phyloP scores from a whole-genome alignment of 1,140 invertebrate genomes.

The Listronotus oregonensis region DNA sequence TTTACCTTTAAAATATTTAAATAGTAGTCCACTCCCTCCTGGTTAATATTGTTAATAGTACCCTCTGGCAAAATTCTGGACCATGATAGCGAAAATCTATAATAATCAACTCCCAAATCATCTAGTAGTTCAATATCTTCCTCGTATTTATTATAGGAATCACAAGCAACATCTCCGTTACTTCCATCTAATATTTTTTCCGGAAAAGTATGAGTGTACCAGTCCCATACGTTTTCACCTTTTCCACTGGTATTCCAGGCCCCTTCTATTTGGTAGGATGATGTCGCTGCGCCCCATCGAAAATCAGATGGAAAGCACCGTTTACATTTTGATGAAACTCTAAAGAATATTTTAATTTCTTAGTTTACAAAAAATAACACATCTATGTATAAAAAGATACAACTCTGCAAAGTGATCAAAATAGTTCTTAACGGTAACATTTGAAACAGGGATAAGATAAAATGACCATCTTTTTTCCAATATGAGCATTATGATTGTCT shows the following conservation, averaged over 20 bases:
- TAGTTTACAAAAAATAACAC: too few relatives aligned
- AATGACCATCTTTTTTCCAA: too few relatives aligned
- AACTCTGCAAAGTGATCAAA: too few relatives aligned
- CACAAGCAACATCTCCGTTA: slow-evolving; percentile 28
- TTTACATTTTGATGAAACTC: slow-evolving; percentile 16
- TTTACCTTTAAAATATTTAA: slow-evolving; percentile 65
- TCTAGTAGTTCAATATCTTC: slow-evolving; percentile 25
- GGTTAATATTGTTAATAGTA: slow-evolving; percentile 60
- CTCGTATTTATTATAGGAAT: slow-evolving; percentile 34
- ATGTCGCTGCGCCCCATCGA: slow-evolving; percentile 17
- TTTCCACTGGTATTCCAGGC: slow-evolving; percentile 48
- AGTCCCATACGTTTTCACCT: slow-evolving; percentile 65
- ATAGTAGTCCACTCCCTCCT: slow-evolving; percentile 68
- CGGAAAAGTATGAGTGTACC: slow-evolving; percentile 60
- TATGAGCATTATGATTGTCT: too few relatives aligned
- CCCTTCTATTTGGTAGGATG: slow-evolving; percentile 26
- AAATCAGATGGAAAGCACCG: slow-evolving; percentile 19
- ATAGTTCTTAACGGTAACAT: too few relatives aligned
- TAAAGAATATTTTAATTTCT: background rate
- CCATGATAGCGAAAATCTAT: slow-evolving; percentile 67
- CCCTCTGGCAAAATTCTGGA: slow-evolving; percentile 52
- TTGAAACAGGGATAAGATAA: too few relatives aligned
- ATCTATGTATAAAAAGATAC: too few relatives aligned
- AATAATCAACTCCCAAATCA: slow-evolving; percentile 28
- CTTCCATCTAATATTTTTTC: slow-evolving; percentile 43